Conservation (phyloP, 2,888 invertebrate genomes). For the Orthosia incerta region DNA sequence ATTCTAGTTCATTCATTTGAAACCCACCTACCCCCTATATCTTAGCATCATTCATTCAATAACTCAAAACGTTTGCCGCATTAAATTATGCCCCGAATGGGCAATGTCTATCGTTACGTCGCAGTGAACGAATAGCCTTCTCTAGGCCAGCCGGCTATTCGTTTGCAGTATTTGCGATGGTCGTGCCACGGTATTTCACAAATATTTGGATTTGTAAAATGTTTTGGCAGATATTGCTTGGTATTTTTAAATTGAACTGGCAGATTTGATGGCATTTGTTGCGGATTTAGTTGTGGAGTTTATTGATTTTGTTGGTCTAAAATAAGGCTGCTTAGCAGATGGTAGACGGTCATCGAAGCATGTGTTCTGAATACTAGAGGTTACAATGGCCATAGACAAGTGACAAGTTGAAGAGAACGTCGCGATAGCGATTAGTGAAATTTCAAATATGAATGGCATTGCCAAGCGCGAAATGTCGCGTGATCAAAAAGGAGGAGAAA, state of each 20-base stretch:
- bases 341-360: not conserved
- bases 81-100: slow-evolving; percentile 58
- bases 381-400: too few species aligned
- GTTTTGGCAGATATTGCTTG: slow-evolving; percentile 62
- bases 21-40: slow-evolving; percentile 19
- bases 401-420: too few species aligned
- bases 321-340: not conserved
- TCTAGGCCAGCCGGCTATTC: slow-evolving; percentile 47
- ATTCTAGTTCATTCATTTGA: slow-evolving; percentile 29
- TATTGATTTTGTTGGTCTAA: slow-evolving; percentile 24
- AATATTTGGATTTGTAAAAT: slow-evolving; percentile 70
- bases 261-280: slow-evolving; percentile 49
- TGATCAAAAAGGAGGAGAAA: too few species aligned
- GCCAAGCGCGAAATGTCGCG: too few species aligned
- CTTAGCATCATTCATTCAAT: slow-evolving; percentile 52
- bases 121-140: slow-evolving; percentile 58
- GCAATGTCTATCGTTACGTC: slow-evolving; percentile 59
- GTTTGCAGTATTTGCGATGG: slow-evolving; percentile 66
- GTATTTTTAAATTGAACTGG: slow-evolving; percentile 62
- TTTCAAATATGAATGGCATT: too few species aligned
- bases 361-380: too few species aligned
- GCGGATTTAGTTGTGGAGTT: slow-evolving; percentile 44
- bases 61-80: slow-evolving; percentile 60
- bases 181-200: slow-evolving; percentile 61
- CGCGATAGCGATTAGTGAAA: too few species aligned